Base-by-base conservation (phyloP, 2,888 invertebrate genomes). In the Aleiodes alternator region DNA sequence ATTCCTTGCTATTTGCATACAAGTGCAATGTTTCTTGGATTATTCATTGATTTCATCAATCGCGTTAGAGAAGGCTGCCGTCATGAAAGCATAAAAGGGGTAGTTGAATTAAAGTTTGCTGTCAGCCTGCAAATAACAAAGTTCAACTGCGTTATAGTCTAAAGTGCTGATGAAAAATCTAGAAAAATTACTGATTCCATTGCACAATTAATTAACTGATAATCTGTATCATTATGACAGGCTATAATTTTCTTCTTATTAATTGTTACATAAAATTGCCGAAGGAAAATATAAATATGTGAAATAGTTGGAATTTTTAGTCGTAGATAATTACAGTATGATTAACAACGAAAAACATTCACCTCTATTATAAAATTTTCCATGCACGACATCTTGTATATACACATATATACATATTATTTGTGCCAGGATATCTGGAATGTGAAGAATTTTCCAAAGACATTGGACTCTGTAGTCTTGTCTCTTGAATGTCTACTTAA, bases 401-500 rank as follows among this genome's bases (percentile, higher is more conserved):
- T 61, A 34, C 23, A 34, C 38, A 14, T 61, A 34, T 61, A 14
- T n/a, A n/a, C n/a, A n/a, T n/a, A n/a, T n/a, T 23, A 23, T 23
- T 23, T 23, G 23, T 23, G 23, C 23, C 23, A 23, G 23, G 23
- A 23, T 23, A 23, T 23, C 61, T 61, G 61, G 61, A 34, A 61
- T 61, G 7, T n/a, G 14, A 14, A 43, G 61, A 61, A 61, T 61
- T 34, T 16, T 38, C 11, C 11, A 61, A 38, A 61, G 61, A 61
- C 61, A 16, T 14, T 61, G 14, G 38, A 61, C 61, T 43, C 8
- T 34, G 59, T 29, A 34, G 34, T 59, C 61, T 16, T 43, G 61
- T 61, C 38, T 61, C 38, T 38, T 7, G 43, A 61, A 9, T 43
- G 61, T 38, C 61, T 61, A 61, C 61, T 61, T 61, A 61, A 14